Base-by-base conservation (phyloP, 2,113 vertebrate genomes). In the Oenanthe oenanthe region DNA sequence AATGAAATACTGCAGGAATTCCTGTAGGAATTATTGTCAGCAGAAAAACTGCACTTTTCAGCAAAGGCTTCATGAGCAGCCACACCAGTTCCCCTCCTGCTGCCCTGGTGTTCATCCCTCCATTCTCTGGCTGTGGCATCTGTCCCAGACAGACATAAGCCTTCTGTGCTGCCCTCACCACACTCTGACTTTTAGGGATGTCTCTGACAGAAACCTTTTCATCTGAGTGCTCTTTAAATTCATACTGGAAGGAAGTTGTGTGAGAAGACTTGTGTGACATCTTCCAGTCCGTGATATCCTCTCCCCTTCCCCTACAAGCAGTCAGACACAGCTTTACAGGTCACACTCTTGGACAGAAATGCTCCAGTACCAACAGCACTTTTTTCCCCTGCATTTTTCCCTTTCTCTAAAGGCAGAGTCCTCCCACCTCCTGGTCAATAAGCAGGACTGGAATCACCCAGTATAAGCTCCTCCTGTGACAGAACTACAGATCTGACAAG, bases 71-170 rank as follows among this genome's bases (percentile, higher is more conserved):
- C 15, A 31, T 1, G 40, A 56, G 67, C 29, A 50, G 2, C 42
- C 63, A 17, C n/a, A 6, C 2, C 45, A 54, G 24, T 28, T 48
- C 24, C 31, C 24, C 32, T 2, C 25, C 13, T 6, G 34, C 34
- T 42, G 6, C 1, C 0, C 0, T 1, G 12, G 40, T 53, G 73
- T 9, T 58, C 47, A 26, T 57, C 65, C 36, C 47, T 65, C 60
- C 24, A 19, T 20, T 28, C 29, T 19, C 48, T 1, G 1, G 3
- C 51, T 3, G 21, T 14, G 28, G 29, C 13, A 11, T 8, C 53
- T 36, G 54, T 34, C 22, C 60, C 50, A 53, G 12, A 8, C 16
- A 63, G 0, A 11, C 25, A 42, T 2, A 19, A 82, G 32, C 85
- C 40, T 40, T 32, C 75, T 15, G 2, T 1, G 15, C 5, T 73